Conservation (phyloP, 2,888 invertebrate species). For the Asteroscopus sphinx region DNA sequence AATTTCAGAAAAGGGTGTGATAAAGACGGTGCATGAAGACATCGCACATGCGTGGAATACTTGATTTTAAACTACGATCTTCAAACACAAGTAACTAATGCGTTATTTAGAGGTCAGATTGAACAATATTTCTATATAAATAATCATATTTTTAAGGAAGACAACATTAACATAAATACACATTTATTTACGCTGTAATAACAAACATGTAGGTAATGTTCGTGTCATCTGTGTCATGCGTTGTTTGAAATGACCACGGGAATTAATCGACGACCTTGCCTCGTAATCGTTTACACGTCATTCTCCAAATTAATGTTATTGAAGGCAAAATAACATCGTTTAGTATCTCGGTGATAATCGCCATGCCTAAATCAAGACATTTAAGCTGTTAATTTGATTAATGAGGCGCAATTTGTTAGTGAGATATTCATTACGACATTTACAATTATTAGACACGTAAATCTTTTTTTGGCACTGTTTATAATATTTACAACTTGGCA, state of each 20-base stretch:
- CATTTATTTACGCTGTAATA: constrained; percentile 14
- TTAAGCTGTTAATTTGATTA: constrained; percentile 15
- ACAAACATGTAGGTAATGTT: constrained; percentile 39
- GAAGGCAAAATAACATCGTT: constrained; percentile 36
- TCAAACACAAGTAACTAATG: not conserved
- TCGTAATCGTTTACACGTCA: constrained; percentile 54
- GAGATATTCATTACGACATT: not conserved
- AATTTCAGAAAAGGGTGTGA: too few species aligned
- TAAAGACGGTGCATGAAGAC: too few species aligned
- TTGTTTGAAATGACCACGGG: constrained; percentile 56
- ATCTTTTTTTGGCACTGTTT: not conserved
- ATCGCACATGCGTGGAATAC: too few species aligned
- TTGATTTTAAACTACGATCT: not conserved
- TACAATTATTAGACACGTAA: not conserved
- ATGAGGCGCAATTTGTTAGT: constrained; percentile 3
- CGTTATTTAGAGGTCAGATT: constrained; percentile 6
- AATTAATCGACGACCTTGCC: constrained; percentile 62
- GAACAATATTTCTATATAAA: constrained; percentile 19
- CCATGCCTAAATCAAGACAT: constrained; percentile 17
- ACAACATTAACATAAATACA: constrained; percentile 16
- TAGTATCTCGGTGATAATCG: constrained; percentile 17
- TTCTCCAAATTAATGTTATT: constrained; percentile 50
- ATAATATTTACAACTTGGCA: too few species aligned
- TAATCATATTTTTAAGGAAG: constrained; percentile 8
- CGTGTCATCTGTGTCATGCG: constrained; percentile 49